Evolutionary conservation across 30 jellyfish, hydroid and myxozoan genomes (phyloP).

Genomic region (Hydractinia echinata): DNA sequence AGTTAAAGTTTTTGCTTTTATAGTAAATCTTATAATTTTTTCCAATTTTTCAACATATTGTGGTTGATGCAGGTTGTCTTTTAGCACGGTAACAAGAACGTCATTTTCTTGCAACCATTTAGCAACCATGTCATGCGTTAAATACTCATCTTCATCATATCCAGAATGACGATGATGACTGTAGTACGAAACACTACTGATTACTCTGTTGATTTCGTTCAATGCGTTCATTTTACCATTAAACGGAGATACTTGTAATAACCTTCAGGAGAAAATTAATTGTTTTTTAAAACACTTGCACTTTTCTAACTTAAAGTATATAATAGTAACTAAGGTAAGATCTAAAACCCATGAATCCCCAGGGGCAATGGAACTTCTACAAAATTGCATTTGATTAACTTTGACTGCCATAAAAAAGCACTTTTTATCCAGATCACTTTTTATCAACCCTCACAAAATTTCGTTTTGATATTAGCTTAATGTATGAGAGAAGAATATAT

Average conservation of each 20-base stretch:
- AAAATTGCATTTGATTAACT: too few relatives aligned
- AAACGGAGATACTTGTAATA: slow-evolving; percentile 95
- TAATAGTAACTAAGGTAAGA: too few relatives aligned
- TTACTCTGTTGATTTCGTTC: slow-evolving; percentile 93
- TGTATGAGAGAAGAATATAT: not conserved
- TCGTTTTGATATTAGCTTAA: not conserved
- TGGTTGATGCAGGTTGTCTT: slow-evolving; percentile 98
- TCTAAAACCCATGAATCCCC: too few relatives aligned
- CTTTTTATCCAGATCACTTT: too few relatives aligned
- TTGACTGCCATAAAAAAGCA: too few relatives aligned
- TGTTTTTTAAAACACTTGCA: too few relatives aligned
- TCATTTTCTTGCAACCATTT: slow-evolving; percentile 93
- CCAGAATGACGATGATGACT: slow-evolving; percentile 89
- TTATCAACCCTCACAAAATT: not conserved
- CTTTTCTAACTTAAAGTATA: too few relatives aligned
- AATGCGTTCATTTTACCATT: slow-evolving; percentile 91
- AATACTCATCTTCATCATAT: slow-evolving; percentile 86
- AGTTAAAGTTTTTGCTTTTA: slow-evolving; percentile 82
- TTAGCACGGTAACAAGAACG: slow-evolving; percentile 76
- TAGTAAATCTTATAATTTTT: slow-evolving; percentile 82
- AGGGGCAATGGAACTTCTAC: too few relatives aligned
- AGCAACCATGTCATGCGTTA: slow-evolving; percentile 90
- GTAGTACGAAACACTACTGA: slow-evolving; percentile 90
- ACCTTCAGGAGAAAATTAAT: slow-evolving; percentile 27
- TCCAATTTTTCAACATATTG: slow-evolving; percentile 96